Conservation (phyloP, 2,888 invertebrate species). For the Acrocera orbiculus region DNA sequence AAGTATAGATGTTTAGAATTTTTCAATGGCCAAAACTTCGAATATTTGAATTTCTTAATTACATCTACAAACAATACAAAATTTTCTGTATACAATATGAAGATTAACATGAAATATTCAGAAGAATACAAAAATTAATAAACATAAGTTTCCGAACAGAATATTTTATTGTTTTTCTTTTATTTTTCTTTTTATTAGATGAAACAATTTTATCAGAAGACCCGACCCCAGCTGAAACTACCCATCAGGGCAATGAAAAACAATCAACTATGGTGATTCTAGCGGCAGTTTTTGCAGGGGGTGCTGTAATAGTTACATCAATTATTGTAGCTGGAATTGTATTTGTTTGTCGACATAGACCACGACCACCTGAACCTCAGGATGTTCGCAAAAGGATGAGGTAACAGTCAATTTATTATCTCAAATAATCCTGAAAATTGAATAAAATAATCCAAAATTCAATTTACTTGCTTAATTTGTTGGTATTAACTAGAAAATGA, state of each 20-base stretch:
- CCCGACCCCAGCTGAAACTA: constrained; percentile 33
- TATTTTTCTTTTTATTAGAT: constrained; percentile 17
- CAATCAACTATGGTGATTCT: constrained; percentile 31
- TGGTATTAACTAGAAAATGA: too few relatives aligned
- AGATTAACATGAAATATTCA: neutral
- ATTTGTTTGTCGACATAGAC: constrained; percentile 30
- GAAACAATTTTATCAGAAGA: constrained; percentile 32
- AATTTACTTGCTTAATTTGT: too few relatives aligned
- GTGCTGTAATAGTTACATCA: constrained; percentile 32
- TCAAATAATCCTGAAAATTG: too few relatives aligned
- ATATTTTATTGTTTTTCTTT: constrained; percentile 2
- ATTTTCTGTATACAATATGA: neutral
- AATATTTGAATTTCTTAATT: neutral
- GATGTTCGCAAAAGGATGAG: constrained; percentile 32
- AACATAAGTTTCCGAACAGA: too few relatives aligned
- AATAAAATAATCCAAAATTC: too few relatives aligned
- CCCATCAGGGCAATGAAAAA: constrained; percentile 29
- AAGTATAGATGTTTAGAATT: too few relatives aligned
- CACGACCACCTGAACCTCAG: constrained; percentile 33
- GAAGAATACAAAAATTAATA: too few relatives aligned
- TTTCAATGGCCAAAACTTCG: neutral
- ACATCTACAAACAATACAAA: neutral
- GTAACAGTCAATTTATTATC: constrained; percentile 16
- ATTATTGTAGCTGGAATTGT: constrained; percentile 33
- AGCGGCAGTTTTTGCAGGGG: constrained; percentile 31